Percentiles rank a stretch among this genome's conserved stretches.
These are phyloP conservation scores for Hemiscyllium ocellatum DNA, from an alignment of 2,113 vertebrate species.

Conservation along the genomic window DNA sequence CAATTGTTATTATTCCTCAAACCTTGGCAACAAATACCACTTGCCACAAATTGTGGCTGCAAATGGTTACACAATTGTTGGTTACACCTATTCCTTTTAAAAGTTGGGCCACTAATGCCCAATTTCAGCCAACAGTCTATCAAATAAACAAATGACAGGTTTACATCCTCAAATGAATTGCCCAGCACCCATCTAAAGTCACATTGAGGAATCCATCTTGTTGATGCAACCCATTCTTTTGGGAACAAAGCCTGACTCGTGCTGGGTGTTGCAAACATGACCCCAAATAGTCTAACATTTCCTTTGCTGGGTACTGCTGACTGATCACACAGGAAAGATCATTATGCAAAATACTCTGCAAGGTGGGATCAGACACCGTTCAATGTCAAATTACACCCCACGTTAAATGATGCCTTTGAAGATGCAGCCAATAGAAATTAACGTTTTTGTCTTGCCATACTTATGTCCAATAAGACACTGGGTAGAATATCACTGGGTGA, in stretches of 20 bases:
- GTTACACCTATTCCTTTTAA: background rate
- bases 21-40: background rate
- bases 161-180: background rate
- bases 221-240: conserved; percentile 50
- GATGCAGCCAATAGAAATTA: background rate
- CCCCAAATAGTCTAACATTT: conserved; percentile 52
- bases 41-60: background rate
- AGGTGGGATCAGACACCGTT: conserved; percentile 67
- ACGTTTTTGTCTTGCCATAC: background rate
- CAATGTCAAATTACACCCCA: conserved; percentile 43
- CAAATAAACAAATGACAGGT: background rate
- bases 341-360: conserved; percentile 64
- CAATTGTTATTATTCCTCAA: conserved; percentile 45
- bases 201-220: conserved; percentile 51
- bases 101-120: background rate
- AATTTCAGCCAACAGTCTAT: background rate
- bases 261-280: conserved; percentile 41
- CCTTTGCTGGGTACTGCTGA: conserved; percentile 57
- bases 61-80: background rate
- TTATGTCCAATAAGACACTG: background rate
- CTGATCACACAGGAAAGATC: conserved; percentile 69
- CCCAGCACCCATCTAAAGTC: background rate
- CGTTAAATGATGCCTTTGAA: background rate
- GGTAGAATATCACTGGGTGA: background rate
- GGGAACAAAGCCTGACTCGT: conserved; percentile 58